Conservation (phyloP, 2,113 vertebrate species). For the Equus przewalskii region DNA sequence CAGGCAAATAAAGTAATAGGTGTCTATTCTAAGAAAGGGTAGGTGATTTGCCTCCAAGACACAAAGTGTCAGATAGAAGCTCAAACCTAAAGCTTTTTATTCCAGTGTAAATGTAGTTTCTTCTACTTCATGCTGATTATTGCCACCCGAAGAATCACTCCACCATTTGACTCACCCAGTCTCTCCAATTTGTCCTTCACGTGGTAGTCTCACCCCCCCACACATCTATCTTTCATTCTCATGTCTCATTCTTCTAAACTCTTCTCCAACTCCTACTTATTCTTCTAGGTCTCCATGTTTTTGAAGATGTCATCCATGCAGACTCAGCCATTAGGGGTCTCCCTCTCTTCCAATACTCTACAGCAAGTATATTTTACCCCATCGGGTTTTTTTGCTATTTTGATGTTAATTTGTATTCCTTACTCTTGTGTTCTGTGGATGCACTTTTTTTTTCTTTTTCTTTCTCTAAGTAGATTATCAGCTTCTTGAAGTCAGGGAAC, state of each 20-base stretch:
- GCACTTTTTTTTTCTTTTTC: not conserved
- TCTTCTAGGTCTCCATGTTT: not conserved
- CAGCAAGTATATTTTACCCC: not conserved
- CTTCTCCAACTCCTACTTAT: not conserved
- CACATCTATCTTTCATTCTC: not conserved
- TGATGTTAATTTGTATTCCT: not conserved
- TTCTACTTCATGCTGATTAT: not conserved
- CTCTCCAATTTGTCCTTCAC: not conserved
- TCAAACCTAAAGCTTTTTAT: not conserved
- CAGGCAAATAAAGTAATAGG: not conserved
- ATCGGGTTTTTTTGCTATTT: not conserved
- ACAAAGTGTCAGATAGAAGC: not conserved
- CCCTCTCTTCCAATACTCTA: not conserved
- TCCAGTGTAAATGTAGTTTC: not conserved
- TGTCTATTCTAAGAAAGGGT: not conserved
- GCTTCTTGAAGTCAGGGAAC: not conserved
- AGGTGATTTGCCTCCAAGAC: not conserved
- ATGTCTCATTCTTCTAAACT: not conserved
- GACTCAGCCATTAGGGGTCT: not conserved
- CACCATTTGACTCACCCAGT: not conserved
- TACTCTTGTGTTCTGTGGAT: not conserved
- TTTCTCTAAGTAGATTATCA: not conserved
- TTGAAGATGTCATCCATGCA: not conserved
- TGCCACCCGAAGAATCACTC: not conserved
- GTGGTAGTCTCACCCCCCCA: rapidly evolving